Base-by-base conservation (phyloP, 2,888 invertebrate genomes). In the Carcina quercana region DNA sequence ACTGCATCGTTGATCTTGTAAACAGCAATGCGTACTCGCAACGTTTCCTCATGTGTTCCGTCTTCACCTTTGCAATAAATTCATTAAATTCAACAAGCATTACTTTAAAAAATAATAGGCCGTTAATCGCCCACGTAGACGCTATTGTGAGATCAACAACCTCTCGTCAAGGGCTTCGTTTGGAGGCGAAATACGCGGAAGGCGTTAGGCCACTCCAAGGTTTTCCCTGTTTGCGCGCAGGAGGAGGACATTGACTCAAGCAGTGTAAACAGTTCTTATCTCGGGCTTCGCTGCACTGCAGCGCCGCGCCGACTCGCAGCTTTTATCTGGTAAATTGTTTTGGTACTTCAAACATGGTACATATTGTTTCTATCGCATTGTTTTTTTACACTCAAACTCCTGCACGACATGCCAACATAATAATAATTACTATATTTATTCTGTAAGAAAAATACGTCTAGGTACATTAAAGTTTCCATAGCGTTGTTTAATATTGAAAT, bases 261-360 rank as follows among this genome's bases (percentile, higher is more conserved):
- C 62, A 78, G 72, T 76, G 83, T 83, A 83, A 82, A 83, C 82
- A 83, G 74, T 79, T 79, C 76, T 83, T 83, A 83, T 83, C 83
- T 80, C 59, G 58, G 71, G 68, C 66, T 72, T 70, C 61, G 62
- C 60, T 62, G 62, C 64, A 59, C 45, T 55, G 56, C 47, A 13
- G 25, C 22, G 22, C 51, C 61, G 53, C 58, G 53, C 45, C 56
- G 59, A 60, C 57, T 62, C 60, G 68, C 73, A 78, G 76, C 80
- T 78, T 79, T 79, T 80, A 79, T 78, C 76, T 74, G 45, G 39
- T 25, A 42, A 43, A 45, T 45, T 47, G 34, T 34, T 33, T 17
- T 25, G 35, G 31, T 36, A 36, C 36, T 36, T 29, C 30, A 30
- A 25, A 32, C 35, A 12, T 28, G 35, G 25, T 35, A 15, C 28